Percentiles rank a stretch among this genome's conserved stretches.
Evolutionary conservation across 2,113 vertebrate species (phyloP).

Genomic region (Rattus norvegicus): GRCr8 NC_086023.1:144505501-144506000

Average conservation of each 20-base stretch:
- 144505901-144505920: slow-evolving; percentile 1
- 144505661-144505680: background rate
- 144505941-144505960: slow-evolving; percentile 26
- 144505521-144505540: background rate
- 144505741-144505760: slow-evolving; percentile 34
- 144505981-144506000: slow-evolving; percentile 73
- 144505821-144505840: slow-evolving; percentile 4
- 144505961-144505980: slow-evolving; percentile 68
- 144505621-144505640: no score
- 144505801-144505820: background rate
- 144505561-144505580: background rate
- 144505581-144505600: background rate
- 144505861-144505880: slow-evolving; percentile 38
- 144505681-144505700: background rate
- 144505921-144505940: slow-evolving; percentile 58
- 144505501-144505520: background rate
- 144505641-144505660: no score
- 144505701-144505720: background rate
- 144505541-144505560: background rate
- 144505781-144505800: slow-evolving; percentile 14
- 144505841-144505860: slow-evolving; percentile 40
- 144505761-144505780: slow-evolving; percentile 49
- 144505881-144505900: slow-evolving; percentile 33
- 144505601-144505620: no score
- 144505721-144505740: background rate